Percentiles rank a stretch among this genome's conserved stretches.
Conservation (phyloP, 2,113 vertebrate genomes). For the Alexandromys fortis region DNA sequence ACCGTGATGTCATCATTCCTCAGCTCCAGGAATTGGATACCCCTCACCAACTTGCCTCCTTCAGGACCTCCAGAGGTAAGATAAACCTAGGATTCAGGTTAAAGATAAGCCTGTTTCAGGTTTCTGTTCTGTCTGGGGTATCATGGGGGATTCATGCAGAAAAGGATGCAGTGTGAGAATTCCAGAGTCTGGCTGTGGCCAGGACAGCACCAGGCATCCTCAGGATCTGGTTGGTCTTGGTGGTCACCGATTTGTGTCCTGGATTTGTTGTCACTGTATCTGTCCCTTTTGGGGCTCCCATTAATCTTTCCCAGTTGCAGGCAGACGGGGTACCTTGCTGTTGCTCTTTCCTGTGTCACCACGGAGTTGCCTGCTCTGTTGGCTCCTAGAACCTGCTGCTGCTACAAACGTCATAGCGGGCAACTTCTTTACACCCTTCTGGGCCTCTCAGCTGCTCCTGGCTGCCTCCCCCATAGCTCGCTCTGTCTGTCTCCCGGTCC, state of each 20-base stretch:
- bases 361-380: not conserved
- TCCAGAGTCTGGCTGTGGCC: not conserved
- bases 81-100: not conserved
- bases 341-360: not conserved
- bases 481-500: not conserved
- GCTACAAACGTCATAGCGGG: not conserved
- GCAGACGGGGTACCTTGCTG: not conserved
- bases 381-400: not conserved
- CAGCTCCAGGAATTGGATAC: not conserved
- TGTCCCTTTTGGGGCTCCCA: too few species aligned
- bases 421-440: not conserved
- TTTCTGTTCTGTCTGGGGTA: not conserved
- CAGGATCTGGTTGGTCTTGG: not conserved
- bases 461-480: not conserved
- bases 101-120: not conserved
- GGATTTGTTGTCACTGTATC: too few species aligned
- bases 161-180: not conserved
- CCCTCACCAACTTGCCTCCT: not conserved
- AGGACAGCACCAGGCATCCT: not conserved
- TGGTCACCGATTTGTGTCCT: not conserved
- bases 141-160: not conserved
- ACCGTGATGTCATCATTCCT: not conserved
- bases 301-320: not conserved
- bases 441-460: not conserved
- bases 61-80: too few species aligned